phyloP scores from a whole-genome alignment of 2,113 vertebrate species.

The Cyanistes caeruleus region DNA sequence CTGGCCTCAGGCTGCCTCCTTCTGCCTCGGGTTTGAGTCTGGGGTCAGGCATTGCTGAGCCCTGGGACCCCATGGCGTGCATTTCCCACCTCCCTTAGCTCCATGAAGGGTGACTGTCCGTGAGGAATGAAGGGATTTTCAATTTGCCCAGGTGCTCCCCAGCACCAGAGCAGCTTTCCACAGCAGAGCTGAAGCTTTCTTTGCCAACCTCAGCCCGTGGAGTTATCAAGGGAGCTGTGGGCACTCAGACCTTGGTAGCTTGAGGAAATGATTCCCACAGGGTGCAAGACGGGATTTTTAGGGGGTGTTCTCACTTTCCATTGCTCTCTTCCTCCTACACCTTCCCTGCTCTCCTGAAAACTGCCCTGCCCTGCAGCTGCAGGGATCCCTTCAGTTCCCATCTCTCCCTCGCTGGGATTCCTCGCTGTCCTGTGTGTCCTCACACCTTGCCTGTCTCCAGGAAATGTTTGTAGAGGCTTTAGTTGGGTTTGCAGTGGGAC shows the following conservation, averaged over 20 bases:
- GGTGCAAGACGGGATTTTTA: background rate
- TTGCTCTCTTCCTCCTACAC: background rate
- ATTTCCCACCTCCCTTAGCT: no score
- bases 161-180: background rate
- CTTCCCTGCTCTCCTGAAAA: background rate
- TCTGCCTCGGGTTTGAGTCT: background rate
- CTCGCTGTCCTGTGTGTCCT: background rate
- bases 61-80: background rate
- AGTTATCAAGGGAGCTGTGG: background rate
- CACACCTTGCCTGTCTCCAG: background rate
- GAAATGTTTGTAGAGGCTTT: slow-evolving; percentile 11
- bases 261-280: background rate
- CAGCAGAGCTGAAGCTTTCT: background rate
- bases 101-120: rapidly evolving
- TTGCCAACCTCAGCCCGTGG: background rate
- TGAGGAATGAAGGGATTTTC: background rate
- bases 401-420: background rate
- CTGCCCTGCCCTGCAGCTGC: background rate
- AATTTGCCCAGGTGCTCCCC: background rate
- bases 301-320: background rate
- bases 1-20: background rate
- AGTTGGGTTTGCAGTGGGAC: background rate
- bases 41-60: background rate
- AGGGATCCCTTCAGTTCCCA: background rate
- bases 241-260: background rate